Conservation (phyloP, 2,797 vertebrate genomes). For the Gallinago nigripennis region DNA sequence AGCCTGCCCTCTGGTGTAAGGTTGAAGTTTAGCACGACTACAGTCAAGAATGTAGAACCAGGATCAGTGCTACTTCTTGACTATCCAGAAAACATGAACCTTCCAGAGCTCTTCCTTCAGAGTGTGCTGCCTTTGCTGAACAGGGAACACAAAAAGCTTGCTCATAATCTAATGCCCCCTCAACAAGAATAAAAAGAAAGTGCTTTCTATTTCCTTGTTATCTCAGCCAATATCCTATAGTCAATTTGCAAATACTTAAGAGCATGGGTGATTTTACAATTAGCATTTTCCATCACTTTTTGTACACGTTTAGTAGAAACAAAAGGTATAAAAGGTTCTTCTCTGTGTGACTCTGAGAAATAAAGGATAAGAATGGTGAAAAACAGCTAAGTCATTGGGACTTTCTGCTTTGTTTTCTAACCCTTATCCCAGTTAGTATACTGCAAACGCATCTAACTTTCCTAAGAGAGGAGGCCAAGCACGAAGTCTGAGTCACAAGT, state of each 20-base stretch:
- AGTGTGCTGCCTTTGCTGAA: not conserved
- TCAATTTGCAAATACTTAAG: not conserved
- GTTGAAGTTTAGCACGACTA: not conserved
- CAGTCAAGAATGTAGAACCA: not conserved
- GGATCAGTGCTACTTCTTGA: not conserved
- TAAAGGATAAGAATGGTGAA: not conserved
- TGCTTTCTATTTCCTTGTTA: not conserved
- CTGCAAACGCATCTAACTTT: not conserved
- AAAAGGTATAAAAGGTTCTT: not conserved
- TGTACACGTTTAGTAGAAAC: not conserved
- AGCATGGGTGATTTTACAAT: not conserved
- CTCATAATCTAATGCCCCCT: not conserved
- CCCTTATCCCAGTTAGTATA: not conserved
- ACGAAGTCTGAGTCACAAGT: not conserved
- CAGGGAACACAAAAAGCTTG: not conserved
- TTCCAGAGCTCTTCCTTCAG: fast-evolving
- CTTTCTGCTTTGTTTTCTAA: not conserved
- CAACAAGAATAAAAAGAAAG: not conserved
- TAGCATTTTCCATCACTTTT: not conserved
- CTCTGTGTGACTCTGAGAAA: not conserved
- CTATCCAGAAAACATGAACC: not conserved
- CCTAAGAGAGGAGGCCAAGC: not conserved
- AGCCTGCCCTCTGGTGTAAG: slow-evolving; percentile 71
- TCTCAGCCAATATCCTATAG: not conserved
- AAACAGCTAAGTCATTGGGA: not conserved